Percentiles rank a stretch among this genome's conserved stretches.
Evolutionary conservation across 2,797 vertebrate species (phyloP).

Genomic region (Myripristis jacobus): DNA sequence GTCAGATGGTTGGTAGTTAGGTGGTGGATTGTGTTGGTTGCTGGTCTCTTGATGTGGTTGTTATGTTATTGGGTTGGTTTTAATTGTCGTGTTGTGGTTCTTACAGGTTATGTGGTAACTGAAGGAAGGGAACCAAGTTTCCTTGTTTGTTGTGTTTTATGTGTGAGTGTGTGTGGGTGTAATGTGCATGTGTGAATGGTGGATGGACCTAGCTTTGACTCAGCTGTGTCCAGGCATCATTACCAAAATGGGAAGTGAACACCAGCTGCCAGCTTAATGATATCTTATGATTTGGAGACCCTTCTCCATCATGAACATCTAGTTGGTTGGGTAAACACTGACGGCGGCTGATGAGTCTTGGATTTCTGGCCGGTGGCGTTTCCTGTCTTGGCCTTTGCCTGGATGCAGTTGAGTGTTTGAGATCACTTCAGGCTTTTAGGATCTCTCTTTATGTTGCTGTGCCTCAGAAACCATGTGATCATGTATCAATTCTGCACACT

Average conservation of each 20-base stretch:
- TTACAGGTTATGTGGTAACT: slow-evolving; percentile 46
- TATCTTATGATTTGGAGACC: background rate
- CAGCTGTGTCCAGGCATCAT: slow-evolving; percentile 31
- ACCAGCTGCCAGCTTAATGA: slow-evolving; percentile 25
- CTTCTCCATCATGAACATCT: background rate
- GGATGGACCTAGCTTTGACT: slow-evolving; percentile 35
- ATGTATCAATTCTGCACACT: slow-evolving; percentile 41
- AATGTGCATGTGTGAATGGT: slow-evolving; percentile 5
- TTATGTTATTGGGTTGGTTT: background rate
- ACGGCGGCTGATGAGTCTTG: background rate
- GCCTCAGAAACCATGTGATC: slow-evolving; percentile 67
- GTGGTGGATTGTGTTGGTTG: slow-evolving; percentile 3
- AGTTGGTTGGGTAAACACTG: background rate
- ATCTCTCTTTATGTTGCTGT: slow-evolving; percentile 61
- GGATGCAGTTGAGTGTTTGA: slow-evolving; percentile 46
- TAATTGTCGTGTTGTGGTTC: slow-evolving; percentile 46
- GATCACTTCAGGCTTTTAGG: slow-evolving; percentile 68
- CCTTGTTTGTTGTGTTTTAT: slow-evolving; percentile 17
- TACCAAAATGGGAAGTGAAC: slow-evolving; percentile 41
- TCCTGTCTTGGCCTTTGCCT: slow-evolving; percentile 44
- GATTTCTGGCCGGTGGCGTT: slow-evolving; percentile 18
- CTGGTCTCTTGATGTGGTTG: background rate
- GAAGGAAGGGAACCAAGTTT: slow-evolving; percentile 45
- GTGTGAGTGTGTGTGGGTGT: slow-evolving; percentile 16
- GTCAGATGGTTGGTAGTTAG: slow-evolving; percentile 21